Base-by-base conservation (phyloP, 2,797 vertebrate genomes). In the Molossus molossus region DNA sequence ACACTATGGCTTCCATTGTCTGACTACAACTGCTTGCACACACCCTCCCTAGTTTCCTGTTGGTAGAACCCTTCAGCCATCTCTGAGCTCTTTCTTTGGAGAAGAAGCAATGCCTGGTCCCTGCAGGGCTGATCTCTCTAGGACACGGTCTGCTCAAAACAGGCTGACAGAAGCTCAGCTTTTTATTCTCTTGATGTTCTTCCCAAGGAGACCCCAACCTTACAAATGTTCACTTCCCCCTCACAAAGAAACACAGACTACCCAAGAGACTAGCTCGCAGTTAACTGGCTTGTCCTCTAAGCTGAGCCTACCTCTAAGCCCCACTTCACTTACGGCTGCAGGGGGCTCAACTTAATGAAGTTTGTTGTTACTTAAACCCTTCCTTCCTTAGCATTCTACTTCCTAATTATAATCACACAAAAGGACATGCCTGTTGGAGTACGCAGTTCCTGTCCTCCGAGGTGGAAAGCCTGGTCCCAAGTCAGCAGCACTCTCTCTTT, bases 101-200 rank as follows among this genome's bases (percentile, higher is more conserved):
- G 55, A 83, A 55, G 25, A 70, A 37, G 50, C 27, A 40, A 13
- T 37, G 53, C 29, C 83, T 85, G 33, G 55, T 27, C 37, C 62
- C 48, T 48, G 27, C 45, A 75, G n/a, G 69, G 11, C n/a, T 76
- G n/a, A 29, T 45, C 53, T 85, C n/a, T 77, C 57, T 58, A 45
- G 53, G 58, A 77, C 84, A 82, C 57, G 12, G 8, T 83, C 77
- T 82, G 60, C 50, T 94, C 60, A 62, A 40, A 33, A 45, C 25
- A 93, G n/a, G 23, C 23, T 77, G 10, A 21, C 10, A 57, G 45
- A 53, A 93, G 13, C 50, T 11, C 72, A 87, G 21, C 18, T 87
- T 84, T 96, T 87, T 37, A 67, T 62, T 81, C 18, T 79, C 50
- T 67, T 91, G 48, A 84, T 18, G 4, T 40, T 87, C 67, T 90